Conservation (phyloP, 2,797 vertebrate genomes). For the Chelidonichthys spinosus region DNA sequence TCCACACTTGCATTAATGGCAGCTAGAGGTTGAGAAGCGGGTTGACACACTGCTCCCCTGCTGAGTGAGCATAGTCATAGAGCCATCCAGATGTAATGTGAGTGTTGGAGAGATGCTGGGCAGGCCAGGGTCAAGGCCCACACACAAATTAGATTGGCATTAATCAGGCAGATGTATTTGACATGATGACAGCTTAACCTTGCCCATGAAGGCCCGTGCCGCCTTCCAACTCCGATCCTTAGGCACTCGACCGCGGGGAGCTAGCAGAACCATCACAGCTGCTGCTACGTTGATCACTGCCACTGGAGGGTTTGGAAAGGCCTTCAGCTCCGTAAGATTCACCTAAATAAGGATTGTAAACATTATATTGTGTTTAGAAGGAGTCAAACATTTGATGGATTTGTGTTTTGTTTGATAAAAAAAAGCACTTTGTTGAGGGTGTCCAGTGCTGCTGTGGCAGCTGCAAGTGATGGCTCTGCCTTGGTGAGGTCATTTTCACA, state of each 20-base stretch:
- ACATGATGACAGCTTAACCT: constrained; percentile 85
- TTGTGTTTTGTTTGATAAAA: constrained; percentile 12
- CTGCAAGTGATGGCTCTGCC: constrained; percentile 88
- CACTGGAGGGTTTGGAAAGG: constrained; percentile 86
- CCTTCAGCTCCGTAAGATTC: constrained; percentile 90
- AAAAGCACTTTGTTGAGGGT: constrained; percentile 89
- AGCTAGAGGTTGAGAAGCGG: constrained; percentile 22
- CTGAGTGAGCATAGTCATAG: constrained; percentile 75
- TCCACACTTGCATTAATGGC: constrained; percentile 15
- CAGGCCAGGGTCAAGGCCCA: constrained; percentile 79
- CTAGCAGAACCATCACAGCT: constrained; percentile 89
- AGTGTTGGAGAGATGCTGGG: constrained; percentile 52
- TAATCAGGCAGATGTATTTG: constrained; percentile 77
- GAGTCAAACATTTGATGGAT: constrained; percentile 4
- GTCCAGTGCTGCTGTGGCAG: constrained; percentile 85
- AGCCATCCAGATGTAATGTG: constrained; percentile 65
- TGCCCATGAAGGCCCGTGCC: constrained; percentile 88
- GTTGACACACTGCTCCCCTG: constrained; percentile 35
- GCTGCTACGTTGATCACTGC: constrained; percentile 88
- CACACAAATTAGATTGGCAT: constrained; percentile 78
- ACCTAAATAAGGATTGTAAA: constrained; percentile 74
- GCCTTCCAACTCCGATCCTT: constrained; percentile 90
- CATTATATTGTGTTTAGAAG: constrained; percentile 8
- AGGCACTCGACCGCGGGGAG: constrained; percentile 82
- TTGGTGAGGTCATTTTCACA: constrained; percentile 88